Evolutionary conservation across 2,797 vertebrate species (phyloP).

Genomic region (Sebastes glaucus): DNA sequence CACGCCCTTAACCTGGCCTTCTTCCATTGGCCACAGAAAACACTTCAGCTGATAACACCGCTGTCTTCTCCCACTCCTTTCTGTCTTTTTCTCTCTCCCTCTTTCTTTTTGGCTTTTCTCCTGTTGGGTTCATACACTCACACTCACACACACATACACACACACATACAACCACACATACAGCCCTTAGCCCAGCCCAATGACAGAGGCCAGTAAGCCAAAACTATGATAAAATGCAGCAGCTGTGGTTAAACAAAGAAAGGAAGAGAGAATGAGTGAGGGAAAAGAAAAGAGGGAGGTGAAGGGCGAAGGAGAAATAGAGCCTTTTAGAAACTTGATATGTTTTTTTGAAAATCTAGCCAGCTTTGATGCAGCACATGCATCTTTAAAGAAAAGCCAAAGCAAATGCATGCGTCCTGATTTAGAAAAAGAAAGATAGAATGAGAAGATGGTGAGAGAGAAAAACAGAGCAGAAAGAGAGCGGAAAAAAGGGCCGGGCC

Average conservation of each 20-base stretch:
- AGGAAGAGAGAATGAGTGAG: conserved; percentile 15
- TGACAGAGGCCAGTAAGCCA: conserved; percentile 44
- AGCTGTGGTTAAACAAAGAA: conserved; percentile 62
- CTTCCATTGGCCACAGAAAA: conserved; percentile 9
- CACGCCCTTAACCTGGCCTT: conserved; percentile 10
- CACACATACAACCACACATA: neutral
- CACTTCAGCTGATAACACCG: conserved; percentile 17
- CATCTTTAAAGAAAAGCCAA: conserved; percentile 59
- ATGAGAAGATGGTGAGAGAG: conserved; percentile 12
- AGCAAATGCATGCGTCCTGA: conserved; percentile 53
- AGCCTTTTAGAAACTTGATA: conserved; percentile 52
- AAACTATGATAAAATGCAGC: conserved; percentile 59
- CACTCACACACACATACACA: neutral
- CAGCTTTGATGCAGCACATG: conserved; percentile 54
- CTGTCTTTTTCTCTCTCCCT: neutral
- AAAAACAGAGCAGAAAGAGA: conserved; percentile 10
- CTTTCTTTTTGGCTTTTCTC: conserved; percentile 6
- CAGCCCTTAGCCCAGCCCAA: conserved; percentile 21
- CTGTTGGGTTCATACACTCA: conserved; percentile 4
- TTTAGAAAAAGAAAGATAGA: conserved; percentile 50
- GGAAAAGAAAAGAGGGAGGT: conserved; percentile 17
- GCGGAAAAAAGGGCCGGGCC: conserved; percentile 47
- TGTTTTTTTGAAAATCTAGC: conserved; percentile 45
- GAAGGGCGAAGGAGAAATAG: conserved; percentile 25
- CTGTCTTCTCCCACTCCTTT: neutral